These are phyloP conservation scores for Petrolisthes cinctipes DNA, from an alignment of 2,888 invertebrate genomes.

Conservation along the genomic window DNA sequence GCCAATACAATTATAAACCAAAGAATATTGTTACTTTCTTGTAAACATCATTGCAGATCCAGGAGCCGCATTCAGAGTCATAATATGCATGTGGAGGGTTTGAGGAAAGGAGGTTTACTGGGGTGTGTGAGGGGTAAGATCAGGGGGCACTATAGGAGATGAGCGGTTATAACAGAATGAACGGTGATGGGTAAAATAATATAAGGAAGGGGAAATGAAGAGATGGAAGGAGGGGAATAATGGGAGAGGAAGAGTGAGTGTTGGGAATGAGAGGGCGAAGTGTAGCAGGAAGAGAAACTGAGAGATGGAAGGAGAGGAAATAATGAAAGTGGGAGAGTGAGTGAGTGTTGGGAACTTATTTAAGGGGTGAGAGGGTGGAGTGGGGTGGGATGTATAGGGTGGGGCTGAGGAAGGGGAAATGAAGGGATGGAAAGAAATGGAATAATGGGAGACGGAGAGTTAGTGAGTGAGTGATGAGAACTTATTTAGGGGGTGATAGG, in stretches of 20 bases:
- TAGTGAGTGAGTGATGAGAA: neutral
- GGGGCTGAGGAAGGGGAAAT: neutral
- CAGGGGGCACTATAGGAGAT: too few species aligned
- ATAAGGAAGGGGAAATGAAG: neutral
- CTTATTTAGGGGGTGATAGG: too few species aligned
- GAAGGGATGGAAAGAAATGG: neutral
- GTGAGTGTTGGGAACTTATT: neutral
- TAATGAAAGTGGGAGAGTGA: neutral
- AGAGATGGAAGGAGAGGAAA: constrained; percentile 24
- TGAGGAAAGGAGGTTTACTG: too few species aligned
- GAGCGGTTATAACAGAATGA: too few species aligned
- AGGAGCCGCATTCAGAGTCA: too few species aligned
- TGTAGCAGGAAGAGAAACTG: neutral
- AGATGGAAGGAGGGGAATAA: constrained; percentile 18
- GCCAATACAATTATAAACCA: too few species aligned
- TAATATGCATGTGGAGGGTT: too few species aligned
- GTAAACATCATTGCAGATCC: too few species aligned
- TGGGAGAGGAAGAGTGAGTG: constrained; percentile 36
- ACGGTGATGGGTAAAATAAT: too few species aligned
- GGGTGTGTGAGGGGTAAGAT: too few species aligned
- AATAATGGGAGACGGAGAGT: too few species aligned
- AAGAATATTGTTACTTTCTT: too few species aligned
- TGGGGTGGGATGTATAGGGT: neutral
- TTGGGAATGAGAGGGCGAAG: constrained; percentile 2
- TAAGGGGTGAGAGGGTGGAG: neutral